Conservation (phyloP, 2,113 vertebrate species). For the Pao palembangensis region DNA sequence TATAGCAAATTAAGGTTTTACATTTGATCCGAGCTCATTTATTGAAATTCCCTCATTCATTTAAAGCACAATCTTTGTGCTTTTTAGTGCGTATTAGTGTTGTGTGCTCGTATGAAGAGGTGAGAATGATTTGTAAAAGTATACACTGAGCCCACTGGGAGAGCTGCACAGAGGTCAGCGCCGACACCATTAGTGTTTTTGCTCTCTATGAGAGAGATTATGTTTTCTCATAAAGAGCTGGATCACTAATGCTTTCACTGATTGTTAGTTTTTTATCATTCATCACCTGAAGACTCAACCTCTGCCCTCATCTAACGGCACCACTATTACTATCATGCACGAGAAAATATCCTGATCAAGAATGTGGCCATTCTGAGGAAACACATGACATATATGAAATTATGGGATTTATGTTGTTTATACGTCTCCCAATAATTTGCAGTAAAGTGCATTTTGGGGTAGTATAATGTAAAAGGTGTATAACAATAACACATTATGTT, state of each 20-base stretch:
- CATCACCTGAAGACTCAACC: constrained; percentile 44
- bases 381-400: neutral
- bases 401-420: neutral
- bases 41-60: neutral
- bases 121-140: neutral
- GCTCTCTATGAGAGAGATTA: constrained; percentile 26
- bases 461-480: no score
- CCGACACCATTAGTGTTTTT: constrained; percentile 27
- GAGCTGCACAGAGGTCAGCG: constrained; percentile 4
- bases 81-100: neutral
- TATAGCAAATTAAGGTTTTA: constrained; percentile 7
- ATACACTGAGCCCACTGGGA: neutral
- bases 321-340: constrained; percentile 33
- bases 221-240: constrained; percentile 11
- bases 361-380: neutral
- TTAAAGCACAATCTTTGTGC: constrained; percentile 1
- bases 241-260: constrained; percentile 54
- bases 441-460: neutral
- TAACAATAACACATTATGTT: no score
- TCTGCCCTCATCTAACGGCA: constrained; percentile 24
- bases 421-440: no score
- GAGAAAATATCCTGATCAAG: constrained; percentile 6
- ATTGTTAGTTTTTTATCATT: constrained; percentile 52
- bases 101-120: constrained; percentile 8
- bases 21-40: constrained; percentile 17